A percentile compares a stretch with the other conserved stretches of the same genome.
These are phyloP conservation scores for Pogonocherus hispidulus DNA, from an alignment of 2,888 invertebrate species.

Conservation along the genomic window DNA sequence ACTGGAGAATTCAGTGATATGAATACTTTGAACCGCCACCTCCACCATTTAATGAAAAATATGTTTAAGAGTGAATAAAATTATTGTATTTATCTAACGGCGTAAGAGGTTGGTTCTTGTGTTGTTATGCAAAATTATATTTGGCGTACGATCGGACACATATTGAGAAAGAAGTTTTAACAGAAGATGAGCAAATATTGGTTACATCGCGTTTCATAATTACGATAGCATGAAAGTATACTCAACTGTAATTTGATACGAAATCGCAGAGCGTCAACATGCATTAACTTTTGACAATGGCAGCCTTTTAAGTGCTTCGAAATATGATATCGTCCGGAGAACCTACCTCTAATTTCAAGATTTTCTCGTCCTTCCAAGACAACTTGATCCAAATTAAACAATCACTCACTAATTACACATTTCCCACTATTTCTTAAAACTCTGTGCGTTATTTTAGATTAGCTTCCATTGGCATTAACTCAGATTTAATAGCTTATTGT, in stretches of 20 bases:
- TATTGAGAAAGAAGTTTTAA: no score
- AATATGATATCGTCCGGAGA: conserved; percentile 31
- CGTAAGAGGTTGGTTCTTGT: no score
- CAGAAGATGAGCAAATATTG: no score
- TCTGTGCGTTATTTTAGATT: background rate
- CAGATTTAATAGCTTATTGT: background rate
- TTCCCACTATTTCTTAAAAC: conserved; percentile 13
- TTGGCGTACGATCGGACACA: no score
- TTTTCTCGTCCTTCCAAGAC: background rate
- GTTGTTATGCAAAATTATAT: no score
- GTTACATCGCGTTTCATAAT: background rate
- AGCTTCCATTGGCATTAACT: background rate
- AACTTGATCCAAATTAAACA: conserved; percentile 29
- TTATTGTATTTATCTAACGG: no score
- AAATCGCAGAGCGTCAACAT: conserved; percentile 31
- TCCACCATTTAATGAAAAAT: no score
- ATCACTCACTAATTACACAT: conserved; percentile 32
- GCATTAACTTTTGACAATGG: conserved; percentile 32
- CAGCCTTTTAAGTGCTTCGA: conserved; percentile 31
- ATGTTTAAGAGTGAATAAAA: no score
- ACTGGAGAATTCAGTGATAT: no score
- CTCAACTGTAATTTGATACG: conserved; percentile 13
- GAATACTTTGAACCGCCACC: no score
- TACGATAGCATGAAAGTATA: background rate
- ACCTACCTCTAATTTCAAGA: conserved; percentile 35